Base-by-base conservation (phyloP, 1,140 invertebrate genomes). In the Rhopalosiphum maidis region DNA sequence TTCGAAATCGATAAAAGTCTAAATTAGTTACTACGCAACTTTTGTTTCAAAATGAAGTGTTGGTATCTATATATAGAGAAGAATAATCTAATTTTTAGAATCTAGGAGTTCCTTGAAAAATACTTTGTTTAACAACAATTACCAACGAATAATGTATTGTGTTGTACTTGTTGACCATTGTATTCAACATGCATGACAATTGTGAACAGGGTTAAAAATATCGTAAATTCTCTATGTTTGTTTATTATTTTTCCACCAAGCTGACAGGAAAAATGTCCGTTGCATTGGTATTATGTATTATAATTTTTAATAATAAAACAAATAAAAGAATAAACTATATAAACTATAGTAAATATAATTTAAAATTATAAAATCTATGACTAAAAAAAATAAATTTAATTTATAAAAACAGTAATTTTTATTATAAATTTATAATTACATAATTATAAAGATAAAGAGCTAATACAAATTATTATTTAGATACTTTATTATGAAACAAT, bases 41-140 rank as follows among this genome's bases (percentile, higher is more conserved):
- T n/a, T 77, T 77, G 60, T 77, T 35, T 77, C 30, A 35, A 77
- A n/a, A 77, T 77, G 60, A 2, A 41, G 41, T 41, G 41, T 41
- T n/a, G n/a, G 30, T 77, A 7, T 60, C n/a, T 22, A 25, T n/a
- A 30, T 35, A 77, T 77, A 77, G 4, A n/a, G 30, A 2, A n/a
- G 30, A 77, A 77, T n/a, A 77, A n/a, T 77, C 30, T 18, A n/a
- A n/a, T 77, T n/a, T 77, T 77, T 18, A 77, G n/a, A 77, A 77
- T 77, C 60, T 77, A 1, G 5, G 60, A n/a, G 60, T n/a, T 77
- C n/a, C 60, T 77, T 77, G 30, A 30, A n/a, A 77, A 77, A n/a
- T 77, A 77, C 60, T 77, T 77, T 77, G 30, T 77, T 77, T 77
- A n/a, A n/a, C 30, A 77, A 77, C 60, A 77, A 77, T 77, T 77